Base-by-base conservation (phyloP, 35 echinoderm and acorn worm species). In the Chiridota heheva region DNA sequence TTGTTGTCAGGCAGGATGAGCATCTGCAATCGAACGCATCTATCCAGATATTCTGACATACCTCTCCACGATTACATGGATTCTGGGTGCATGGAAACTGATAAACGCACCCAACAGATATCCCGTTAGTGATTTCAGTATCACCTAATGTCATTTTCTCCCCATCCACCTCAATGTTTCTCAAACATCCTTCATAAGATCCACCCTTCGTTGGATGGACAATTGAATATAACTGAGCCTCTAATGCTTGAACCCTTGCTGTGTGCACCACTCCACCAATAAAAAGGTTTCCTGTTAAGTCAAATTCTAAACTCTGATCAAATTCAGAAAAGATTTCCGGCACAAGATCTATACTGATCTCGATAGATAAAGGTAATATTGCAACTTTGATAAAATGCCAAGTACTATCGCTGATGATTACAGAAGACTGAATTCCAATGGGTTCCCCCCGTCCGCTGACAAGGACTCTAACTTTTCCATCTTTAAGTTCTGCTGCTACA, bases 321-420 rank as follows among this genome's bases (percentile, higher is more conserved):
- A 43, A 26, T 2, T 90, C 27, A 18, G 15, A 45, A 32, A 85
- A 76, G 29, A 68, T 80, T 60, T 98, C 95, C 60, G 89, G 72
- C 20, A 77, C 67, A 37, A 88, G 75, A 62, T 98, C 95, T 61
- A 98, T 81, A 38, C 81, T 98, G 24, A 98, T 98, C 30, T 67
- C 82, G 36, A 98, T 37, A n/a, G 60, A 73, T 33, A 22, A 35
- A 8, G 51, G 65, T 8, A 72, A 46, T 16, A 98, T 40, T 3
- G 64, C 71, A 39, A 98, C 66, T 66, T 88, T 81, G 26, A 98
- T 45, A 63, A 78, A 91, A 72, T 98, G 95, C 95, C 95, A 98
- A 4, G 60, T 73, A 10, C 53, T 53, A 61, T 98, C 89, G 25
- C 86, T 86, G 0, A 98, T 43, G 32, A 16, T 27, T 17, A 70